A percentile compares a stretch with the other conserved stretches of the same genome.
These are phyloP conservation scores for Cassiopea andromeda DNA, from an alignment of 30 jellyfish, hydroid and myxozoan genomes.

Conservation along the genomic window DNA sequence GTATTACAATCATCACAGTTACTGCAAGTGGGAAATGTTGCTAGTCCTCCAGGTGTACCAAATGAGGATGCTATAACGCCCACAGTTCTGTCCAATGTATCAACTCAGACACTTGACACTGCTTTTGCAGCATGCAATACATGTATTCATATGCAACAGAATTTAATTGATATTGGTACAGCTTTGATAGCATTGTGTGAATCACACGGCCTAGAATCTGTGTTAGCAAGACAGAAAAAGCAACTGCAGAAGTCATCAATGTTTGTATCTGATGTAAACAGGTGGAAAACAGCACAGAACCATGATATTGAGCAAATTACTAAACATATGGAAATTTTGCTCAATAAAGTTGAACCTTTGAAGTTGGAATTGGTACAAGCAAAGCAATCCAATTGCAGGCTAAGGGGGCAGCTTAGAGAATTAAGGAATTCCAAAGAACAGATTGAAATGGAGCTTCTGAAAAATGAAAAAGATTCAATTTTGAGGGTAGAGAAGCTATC, in stretches of 20 bases:
- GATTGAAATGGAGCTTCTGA: conserved; percentile 12
- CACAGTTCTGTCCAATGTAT: conserved; percentile 22
- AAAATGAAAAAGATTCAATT: conserved; percentile 4
- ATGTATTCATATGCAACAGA: conserved; percentile 81
- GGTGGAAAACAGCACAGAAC: conserved; percentile 84
- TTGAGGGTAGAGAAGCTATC: background rate
- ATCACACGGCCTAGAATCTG: conserved; percentile 89
- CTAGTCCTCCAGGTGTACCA: background rate
- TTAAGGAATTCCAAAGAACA: conserved; percentile 9
- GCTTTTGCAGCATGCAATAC: conserved; percentile 90
- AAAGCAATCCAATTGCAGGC: conserved; percentile 13
- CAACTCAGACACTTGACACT: conserved; percentile 94
- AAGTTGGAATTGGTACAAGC: conserved; percentile 47
- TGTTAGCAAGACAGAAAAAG: conserved; percentile 78
- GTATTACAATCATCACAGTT: background rate
- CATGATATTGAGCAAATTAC: conserved; percentile 74
- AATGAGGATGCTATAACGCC: conserved; percentile 33
- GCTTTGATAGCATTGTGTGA: conserved; percentile 76
- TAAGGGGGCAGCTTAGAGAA: conserved; percentile 48
- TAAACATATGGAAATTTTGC: conserved; percentile 69
- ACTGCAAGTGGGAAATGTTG: background rate
- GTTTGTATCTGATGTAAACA: conserved; percentile 77
- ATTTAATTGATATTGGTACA: conserved; percentile 76
- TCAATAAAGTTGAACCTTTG: conserved; percentile 69
- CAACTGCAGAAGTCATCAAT: conserved; percentile 63